These are phyloP conservation scores for Notodonta dromedarius DNA, from an alignment of 2,888 invertebrate genomes.

Conservation along the genomic window DNA sequence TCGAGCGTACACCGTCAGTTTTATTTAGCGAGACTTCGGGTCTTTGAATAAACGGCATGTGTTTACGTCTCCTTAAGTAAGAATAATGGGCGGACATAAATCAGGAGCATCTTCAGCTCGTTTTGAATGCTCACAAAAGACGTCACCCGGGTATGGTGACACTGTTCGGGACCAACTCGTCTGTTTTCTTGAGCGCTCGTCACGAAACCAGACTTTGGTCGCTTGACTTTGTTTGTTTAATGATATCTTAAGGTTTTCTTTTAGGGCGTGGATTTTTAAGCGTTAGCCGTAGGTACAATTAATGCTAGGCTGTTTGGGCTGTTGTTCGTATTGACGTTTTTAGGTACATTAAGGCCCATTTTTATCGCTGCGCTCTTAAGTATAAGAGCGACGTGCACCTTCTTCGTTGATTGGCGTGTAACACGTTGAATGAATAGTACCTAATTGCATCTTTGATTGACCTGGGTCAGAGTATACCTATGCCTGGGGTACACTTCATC, in stretches of 20 bases:
- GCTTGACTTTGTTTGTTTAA: neutral
- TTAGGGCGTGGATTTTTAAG: neutral
- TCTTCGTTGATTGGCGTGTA: no score
- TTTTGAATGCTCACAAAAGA: slow-evolving; percentile 71
- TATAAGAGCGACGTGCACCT: no score
- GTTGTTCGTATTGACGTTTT: no score
- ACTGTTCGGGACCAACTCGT: slow-evolving; percentile 42
- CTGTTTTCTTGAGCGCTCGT: neutral
- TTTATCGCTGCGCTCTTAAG: no score
- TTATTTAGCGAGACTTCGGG: slow-evolving; percentile 7
- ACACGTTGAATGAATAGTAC: no score
- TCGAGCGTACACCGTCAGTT: slow-evolving; percentile 1
- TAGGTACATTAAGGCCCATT: no score
- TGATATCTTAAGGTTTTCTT: neutral
- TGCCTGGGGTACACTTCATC: no score
- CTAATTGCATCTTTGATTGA: no score
- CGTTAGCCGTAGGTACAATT: no score
- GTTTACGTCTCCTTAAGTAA: slow-evolving; percentile 74
- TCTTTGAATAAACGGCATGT: slow-evolving; percentile 62
- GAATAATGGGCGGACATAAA: slow-evolving; percentile 73
- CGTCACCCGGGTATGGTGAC: slow-evolving; percentile 56
- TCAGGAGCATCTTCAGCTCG: slow-evolving; percentile 73
- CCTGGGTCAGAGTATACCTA: no score
- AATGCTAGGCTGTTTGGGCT: no score
- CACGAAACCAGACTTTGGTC: neutral